phyloP scores from a whole-genome alignment of 1,140 invertebrate species.

The Drosophila neocordata region DNA sequence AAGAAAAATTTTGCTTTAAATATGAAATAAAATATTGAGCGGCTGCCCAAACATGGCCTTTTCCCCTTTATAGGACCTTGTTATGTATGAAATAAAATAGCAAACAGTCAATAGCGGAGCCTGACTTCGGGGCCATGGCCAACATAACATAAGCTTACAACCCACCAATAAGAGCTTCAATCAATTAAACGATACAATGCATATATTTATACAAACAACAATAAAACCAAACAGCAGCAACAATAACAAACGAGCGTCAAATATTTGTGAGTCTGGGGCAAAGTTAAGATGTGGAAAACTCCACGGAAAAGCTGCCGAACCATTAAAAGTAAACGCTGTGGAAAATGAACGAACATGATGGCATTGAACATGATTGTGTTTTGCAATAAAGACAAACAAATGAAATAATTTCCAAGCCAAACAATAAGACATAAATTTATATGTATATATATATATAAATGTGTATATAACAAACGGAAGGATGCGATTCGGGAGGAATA shows the following conservation, averaged over 20 bases:
- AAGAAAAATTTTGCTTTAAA: background rate
- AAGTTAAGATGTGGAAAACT: conserved; percentile 80
- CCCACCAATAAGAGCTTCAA: conserved; percentile 62
- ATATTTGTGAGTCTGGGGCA: conserved; percentile 75
- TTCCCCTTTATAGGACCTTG: too few species aligned
- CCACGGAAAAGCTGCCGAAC: conserved; percentile 54
- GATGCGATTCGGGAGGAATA: conserved; percentile 29
- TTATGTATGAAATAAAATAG: conserved; percentile 40
- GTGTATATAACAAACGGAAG: conserved; percentile 36
- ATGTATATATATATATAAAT: conserved; percentile 53
- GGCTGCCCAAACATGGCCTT: too few species aligned
- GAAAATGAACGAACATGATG: conserved; percentile 65
- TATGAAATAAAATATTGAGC: background rate
- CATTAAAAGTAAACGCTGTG: conserved; percentile 79
- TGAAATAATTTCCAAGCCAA: conserved; percentile 79
- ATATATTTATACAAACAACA: conserved; percentile 37
- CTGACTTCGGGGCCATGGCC: conserved; percentile 54
- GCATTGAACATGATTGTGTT: conserved; percentile 67
- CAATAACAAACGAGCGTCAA: conserved; percentile 68
- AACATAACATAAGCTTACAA: background rate
- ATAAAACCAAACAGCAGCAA: conserved; percentile 36
- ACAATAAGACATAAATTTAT: conserved; percentile 79
- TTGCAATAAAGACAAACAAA: conserved; percentile 79
- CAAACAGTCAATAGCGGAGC: conserved; percentile 42
- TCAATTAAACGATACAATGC: conserved; percentile 61